These are phyloP conservation scores for Notarius quadriscutis DNA, from an alignment of 2,113 vertebrate genomes.

Conservation along the genomic window DNA sequence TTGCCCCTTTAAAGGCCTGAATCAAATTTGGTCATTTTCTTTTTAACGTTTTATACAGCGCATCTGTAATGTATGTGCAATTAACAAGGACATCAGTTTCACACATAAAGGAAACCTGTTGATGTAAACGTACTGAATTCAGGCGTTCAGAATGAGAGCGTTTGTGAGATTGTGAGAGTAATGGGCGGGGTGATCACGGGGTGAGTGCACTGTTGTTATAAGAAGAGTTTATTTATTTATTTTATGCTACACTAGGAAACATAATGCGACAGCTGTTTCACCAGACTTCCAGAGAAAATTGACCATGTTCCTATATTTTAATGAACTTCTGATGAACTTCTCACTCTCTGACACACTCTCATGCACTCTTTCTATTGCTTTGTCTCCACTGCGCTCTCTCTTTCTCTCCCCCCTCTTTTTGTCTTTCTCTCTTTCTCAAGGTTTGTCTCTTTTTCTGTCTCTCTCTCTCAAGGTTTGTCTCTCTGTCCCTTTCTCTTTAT, in stretches of 20 bases:
- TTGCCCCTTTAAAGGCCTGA: not conserved
- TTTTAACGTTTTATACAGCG: no score
- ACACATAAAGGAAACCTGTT: not conserved
- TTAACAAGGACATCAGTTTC: not conserved
- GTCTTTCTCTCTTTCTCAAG: not conserved
- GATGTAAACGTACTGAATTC: not conserved
- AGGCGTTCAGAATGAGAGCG: not conserved
- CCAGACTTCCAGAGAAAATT: not conserved
- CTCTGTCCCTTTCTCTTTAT: not conserved
- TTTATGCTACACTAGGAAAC: not conserved
- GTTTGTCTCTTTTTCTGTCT: no score
- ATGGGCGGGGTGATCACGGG: not conserved
- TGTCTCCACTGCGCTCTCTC: not conserved
- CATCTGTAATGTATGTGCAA: no score
- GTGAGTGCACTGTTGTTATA: not conserved
- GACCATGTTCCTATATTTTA: not conserved
- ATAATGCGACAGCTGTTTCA: not conserved
- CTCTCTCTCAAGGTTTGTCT: not conserved
- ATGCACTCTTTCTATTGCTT: not conserved
- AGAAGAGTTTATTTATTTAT: not conserved
- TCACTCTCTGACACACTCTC: not conserved
- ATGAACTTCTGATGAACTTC: not conserved
- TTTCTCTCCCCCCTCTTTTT: not conserved
- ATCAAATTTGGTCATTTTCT: not conserved
- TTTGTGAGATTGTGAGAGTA: not conserved